Percentiles rank a stretch among this genome's conserved stretches.
phyloP scores from a whole-genome alignment of 2,113 vertebrate genomes.

The Panthera leo region DNA sequence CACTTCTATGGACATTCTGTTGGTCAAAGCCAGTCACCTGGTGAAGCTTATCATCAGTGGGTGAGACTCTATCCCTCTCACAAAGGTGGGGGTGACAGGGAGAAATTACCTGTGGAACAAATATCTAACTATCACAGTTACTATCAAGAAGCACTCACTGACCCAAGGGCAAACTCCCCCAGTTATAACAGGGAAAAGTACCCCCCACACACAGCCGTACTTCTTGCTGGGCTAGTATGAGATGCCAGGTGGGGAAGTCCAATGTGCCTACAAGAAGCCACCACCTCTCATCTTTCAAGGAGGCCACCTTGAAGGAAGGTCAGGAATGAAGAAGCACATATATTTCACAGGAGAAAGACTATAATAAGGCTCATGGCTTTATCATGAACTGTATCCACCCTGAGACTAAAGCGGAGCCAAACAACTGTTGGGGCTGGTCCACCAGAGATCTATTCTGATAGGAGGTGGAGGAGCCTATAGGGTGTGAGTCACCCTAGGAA shows the following conservation, averaged over 20 bases:
- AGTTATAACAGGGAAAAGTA: neutral
- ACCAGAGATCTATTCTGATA: neutral
- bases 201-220: rapidly evolving
- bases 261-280: neutral
- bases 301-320: neutral
- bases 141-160: neutral
- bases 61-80: neutral
- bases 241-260: neutral
- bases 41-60: neutral
- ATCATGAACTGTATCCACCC: neutral
- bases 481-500: neutral
- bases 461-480: neutral
- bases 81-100: neutral
- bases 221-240: rapidly evolving
- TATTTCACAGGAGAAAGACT: neutral
- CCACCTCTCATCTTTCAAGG: neutral
- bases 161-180: neutral
- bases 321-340: neutral
- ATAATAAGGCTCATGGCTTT: neutral
- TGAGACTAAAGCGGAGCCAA: no score
- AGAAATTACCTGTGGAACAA: neutral
- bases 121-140: neutral
- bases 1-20: neutral
- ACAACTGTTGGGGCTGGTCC: neutral
- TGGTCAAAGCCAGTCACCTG: neutral